A percentile compares a stretch with the other conserved stretches of the same genome.
phyloP scores from a whole-genome alignment of 2,797 vertebrate genomes.

The Buceros bicornis region DNA sequence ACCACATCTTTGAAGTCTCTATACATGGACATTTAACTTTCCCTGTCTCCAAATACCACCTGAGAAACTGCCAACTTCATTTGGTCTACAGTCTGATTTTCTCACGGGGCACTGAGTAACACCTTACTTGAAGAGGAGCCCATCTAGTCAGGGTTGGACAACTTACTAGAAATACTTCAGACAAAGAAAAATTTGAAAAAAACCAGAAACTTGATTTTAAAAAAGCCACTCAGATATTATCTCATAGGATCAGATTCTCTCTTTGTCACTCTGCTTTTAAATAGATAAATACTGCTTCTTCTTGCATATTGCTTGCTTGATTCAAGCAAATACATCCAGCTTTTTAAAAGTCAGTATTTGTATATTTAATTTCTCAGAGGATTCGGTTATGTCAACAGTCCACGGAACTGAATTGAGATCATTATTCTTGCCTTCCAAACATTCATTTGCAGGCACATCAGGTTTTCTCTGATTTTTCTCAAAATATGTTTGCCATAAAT shows the following conservation, averaged over 20 bases:
- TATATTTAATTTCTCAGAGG: slow-evolving; percentile 47
- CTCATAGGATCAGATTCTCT: neutral
- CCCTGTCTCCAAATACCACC: neutral
- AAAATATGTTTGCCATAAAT: neutral
- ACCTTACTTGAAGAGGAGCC: neutral
- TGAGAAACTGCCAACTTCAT: neutral
- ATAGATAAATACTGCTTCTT: neutral
- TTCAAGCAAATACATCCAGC: neutral
- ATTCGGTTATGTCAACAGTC: neutral
- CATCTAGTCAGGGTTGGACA: neutral
- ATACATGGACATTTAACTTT: neutral
- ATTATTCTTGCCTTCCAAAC: slow-evolving; percentile 6
- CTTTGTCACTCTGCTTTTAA: neutral
- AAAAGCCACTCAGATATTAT: neutral
- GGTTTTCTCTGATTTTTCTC: neutral
- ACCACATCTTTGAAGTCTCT: neutral
- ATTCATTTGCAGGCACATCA: neutral
- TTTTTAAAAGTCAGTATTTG: slow-evolving; percentile 1
- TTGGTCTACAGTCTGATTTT: neutral
- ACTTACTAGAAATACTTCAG: neutral
- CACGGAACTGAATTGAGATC: neutral
- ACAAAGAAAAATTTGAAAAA: neutral
- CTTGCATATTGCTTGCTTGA: neutral
- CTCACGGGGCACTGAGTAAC: neutral
- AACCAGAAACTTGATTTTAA: neutral